Conservation (phyloP, 2,113 vertebrate species). For the Bothrops jararaca region DNA sequence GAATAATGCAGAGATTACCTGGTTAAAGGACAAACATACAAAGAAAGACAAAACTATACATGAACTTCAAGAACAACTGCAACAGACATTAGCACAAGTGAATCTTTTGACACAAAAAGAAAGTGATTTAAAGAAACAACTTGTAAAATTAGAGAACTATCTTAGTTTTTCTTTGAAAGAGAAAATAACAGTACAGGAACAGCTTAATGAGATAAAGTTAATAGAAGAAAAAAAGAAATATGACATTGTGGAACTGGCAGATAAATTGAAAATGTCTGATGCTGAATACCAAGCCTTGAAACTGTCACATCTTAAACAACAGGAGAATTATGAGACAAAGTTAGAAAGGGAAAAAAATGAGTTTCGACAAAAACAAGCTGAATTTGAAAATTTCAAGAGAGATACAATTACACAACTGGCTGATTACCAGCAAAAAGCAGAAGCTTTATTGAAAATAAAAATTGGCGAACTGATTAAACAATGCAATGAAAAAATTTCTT, state of each 20-base stretch:
- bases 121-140: slow-evolving; percentile 72
- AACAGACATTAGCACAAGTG: slow-evolving; percentile 69
- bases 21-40: slow-evolving; percentile 76
- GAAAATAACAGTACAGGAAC: slow-evolving; percentile 73
- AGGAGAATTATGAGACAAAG: slow-evolving; percentile 72
- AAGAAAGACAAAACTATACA: slow-evolving; percentile 73
- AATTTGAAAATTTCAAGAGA: slow-evolving; percentile 67
- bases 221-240: slow-evolving; percentile 71
- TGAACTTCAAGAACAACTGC: slow-evolving; percentile 81
- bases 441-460: slow-evolving; percentile 70
- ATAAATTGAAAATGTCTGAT: slow-evolving; percentile 69
- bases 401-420: slow-evolving; percentile 70
- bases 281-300: slow-evolving; percentile 71
- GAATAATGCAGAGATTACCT: slow-evolving; percentile 62
- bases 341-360: slow-evolving; percentile 68
- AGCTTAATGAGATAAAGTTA: slow-evolving; percentile 65
- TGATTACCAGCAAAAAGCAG: slow-evolving; percentile 67
- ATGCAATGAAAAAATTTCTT: slow-evolving; percentile 67
- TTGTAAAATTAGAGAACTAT: slow-evolving; percentile 77
- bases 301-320: slow-evolving; percentile 68
- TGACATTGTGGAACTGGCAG: slow-evolving; percentile 66
- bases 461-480: slow-evolving; percentile 72
- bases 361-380: slow-evolving; percentile 70
- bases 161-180: slow-evolving; percentile 76
- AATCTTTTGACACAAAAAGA: slow-evolving; percentile 73